Conservation (phyloP, 2,888 invertebrate species). For the Aporophyla nigra region DNA sequence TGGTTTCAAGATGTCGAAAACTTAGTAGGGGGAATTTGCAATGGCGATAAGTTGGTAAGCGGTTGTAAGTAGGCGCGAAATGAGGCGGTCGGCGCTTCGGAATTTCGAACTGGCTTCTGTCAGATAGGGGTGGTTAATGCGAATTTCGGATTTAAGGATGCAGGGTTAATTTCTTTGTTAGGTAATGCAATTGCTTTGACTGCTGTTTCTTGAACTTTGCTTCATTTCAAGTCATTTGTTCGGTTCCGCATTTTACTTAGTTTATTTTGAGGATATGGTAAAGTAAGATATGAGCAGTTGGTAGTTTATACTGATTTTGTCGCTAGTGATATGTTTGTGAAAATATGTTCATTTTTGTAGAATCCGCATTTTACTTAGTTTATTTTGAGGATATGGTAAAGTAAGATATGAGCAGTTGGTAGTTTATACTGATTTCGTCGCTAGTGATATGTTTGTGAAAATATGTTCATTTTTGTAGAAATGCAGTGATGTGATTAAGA, state of each 20-base stretch:
- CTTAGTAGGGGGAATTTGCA: constrained; percentile 6
- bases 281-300: not conserved
- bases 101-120: constrained; percentile 11
- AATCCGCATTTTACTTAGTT: not conserved
- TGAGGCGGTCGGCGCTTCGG: not conserved
- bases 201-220: not conserved
- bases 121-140: not conserved
- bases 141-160: not conserved
- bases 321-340: not conserved
- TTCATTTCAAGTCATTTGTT: not conserved
- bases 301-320: not conserved
- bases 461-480: not conserved
- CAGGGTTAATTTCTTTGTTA: not conserved
- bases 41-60: not conserved
- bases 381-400: constrained; percentile 15
- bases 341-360: not conserved
- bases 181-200: not conserved
- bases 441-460: not conserved
- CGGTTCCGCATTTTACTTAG: not conserved
- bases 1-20: constrained; percentile 39
- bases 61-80: not conserved
- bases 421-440: not conserved
- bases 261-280: constrained; percentile 14
- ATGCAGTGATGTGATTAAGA: too few relatives aligned
- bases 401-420: not conserved